Percentiles rank a stretch among this genome's conserved stretches.
phyloP scores from a whole-genome alignment of 2,888 invertebrate genomes.

The Agrypnus murinus region DNA sequence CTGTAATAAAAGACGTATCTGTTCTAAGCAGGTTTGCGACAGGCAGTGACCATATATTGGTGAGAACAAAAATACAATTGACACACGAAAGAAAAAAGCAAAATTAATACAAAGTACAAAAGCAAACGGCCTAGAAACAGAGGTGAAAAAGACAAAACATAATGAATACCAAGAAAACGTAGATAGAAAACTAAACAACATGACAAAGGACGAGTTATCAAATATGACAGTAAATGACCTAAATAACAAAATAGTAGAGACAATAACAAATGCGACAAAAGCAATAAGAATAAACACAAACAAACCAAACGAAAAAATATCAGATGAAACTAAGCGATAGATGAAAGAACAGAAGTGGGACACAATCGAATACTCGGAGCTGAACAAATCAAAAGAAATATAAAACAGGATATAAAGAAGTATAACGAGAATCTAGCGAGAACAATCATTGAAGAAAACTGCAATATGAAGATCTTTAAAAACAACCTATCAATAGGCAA shows the following conservation, averaged over 20 bases:
- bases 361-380: neutral
- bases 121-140: neutral
- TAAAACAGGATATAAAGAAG: neutral
- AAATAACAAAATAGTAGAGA: neutral
- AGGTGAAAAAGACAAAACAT: neutral
- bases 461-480: too few species aligned
- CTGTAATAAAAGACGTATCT: constrained; percentile 2
- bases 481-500: too few species aligned
- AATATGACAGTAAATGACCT: neutral
- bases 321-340: neutral
- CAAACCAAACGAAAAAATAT: neutral
- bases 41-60: neutral
- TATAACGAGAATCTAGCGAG: neutral
- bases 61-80: neutral
- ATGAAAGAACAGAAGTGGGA: neutral
- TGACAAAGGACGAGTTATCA: neutral
- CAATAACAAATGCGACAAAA: neutral
- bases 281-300: neutral
- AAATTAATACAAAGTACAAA: neutral
- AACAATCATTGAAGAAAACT: constrained; percentile 1
- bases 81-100: neutral
- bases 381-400: neutral
- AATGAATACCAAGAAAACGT: neutral
- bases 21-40: neutral
- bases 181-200: neutral